Conservation (phyloP, 1,140 invertebrate genomes). For the Octopus sinensis region DNA sequence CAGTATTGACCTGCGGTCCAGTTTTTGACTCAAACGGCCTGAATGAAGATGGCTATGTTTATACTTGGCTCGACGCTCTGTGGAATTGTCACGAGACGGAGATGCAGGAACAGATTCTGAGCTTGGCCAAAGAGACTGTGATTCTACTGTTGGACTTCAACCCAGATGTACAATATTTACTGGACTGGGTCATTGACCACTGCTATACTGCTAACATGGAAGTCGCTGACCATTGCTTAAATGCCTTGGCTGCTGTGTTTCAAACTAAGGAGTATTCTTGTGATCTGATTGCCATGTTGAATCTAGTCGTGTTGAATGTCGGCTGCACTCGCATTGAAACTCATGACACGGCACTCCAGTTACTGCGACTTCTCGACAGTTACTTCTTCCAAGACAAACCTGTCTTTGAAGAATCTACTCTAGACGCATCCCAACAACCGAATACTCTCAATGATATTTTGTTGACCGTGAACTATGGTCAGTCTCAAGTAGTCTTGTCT, state of each 20-base stretch:
- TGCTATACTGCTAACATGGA: conserved; percentile 88
- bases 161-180: conserved; percentile 83
- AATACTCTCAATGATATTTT: conserved; percentile 69
- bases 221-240: conserved; percentile 92
- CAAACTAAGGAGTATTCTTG: conserved; percentile 97
- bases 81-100: conserved; percentile 74
- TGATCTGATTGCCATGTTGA: conserved; percentile 96
- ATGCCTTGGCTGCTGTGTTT: conserved; percentile 91
- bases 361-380: conserved; percentile 90
- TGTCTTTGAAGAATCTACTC: conserved; percentile 42
- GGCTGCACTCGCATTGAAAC: conserved; percentile 87
- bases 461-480: conserved; percentile 81
- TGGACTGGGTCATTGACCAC: conserved; percentile 96
- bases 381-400: conserved; percentile 73
- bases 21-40: conserved; percentile 83
- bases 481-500: conserved; percentile 87
- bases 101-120: conserved; percentile 70
- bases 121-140: conserved; percentile 87
- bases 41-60: conserved; percentile 84
- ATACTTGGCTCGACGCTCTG: conserved; percentile 88
- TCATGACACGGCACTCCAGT: conserved; percentile 87
- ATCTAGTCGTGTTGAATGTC: conserved; percentile 92
- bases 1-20: conserved; percentile 88
- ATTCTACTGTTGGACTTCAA: conserved; percentile 93
- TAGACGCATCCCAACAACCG: conserved; percentile 30